phyloP scores from a whole-genome alignment of 2,888 invertebrate genomes.

The Mermis nigrescens region DNA sequence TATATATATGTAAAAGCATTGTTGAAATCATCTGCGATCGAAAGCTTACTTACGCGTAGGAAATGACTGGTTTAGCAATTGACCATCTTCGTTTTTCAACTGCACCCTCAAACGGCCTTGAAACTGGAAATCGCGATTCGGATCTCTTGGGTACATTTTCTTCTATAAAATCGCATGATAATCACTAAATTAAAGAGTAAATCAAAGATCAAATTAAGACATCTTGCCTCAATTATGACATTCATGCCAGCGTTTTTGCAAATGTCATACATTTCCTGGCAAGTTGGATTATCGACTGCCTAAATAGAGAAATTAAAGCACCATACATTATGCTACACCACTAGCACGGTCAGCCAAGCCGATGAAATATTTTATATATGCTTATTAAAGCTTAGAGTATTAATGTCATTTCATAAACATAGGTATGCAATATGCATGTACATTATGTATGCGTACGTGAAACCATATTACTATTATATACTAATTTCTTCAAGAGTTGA shows the following conservation, averaged over 20 bases:
- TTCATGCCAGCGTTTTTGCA: conserved; percentile 59
- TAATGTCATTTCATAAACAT: too few relatives aligned
- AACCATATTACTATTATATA: too few relatives aligned
- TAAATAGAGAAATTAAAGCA: conserved; percentile 21
- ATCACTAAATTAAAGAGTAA: too few relatives aligned
- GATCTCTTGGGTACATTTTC: conserved; percentile 71
- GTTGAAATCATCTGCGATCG: too few relatives aligned
- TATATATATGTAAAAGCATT: too few relatives aligned
- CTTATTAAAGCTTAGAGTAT: too few relatives aligned
- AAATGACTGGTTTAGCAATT: conserved; percentile 17
- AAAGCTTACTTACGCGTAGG: conserved; percentile 17
- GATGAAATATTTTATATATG: too few relatives aligned
- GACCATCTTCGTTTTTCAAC: conserved; percentile 42
- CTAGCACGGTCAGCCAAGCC: too few relatives aligned
- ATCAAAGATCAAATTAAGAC: too few relatives aligned
- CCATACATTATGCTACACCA: not conserved
- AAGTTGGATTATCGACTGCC: conserved; percentile 85
- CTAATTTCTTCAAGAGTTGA: too few relatives aligned
- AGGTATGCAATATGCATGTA: too few relatives aligned
- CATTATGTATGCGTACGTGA: too few relatives aligned
- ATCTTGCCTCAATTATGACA: conserved; percentile 54
- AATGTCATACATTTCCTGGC: conserved; percentile 82
- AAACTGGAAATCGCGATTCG: conserved; percentile 63
- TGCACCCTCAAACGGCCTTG: conserved; percentile 79
- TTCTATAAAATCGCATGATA: conserved; percentile 16